Evolutionary conservation across 2,888 invertebrate genomes (phyloP).

Genomic region (Gymnoscelis rufifasciata): DNA sequence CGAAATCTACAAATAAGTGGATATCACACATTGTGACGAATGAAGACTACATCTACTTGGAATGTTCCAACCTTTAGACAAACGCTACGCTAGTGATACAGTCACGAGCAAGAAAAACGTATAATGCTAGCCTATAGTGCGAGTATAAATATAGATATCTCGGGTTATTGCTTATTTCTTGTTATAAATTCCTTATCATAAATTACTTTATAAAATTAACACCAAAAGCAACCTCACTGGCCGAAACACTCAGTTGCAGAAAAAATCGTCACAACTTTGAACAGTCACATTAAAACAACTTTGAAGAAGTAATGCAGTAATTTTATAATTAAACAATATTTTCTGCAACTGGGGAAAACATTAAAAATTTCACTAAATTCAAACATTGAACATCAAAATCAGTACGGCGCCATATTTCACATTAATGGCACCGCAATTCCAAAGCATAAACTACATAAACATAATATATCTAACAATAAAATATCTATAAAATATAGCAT

Average conservation of each 20-base stretch:
- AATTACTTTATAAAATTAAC: slow-evolving; percentile 3
- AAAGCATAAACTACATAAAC: slow-evolving; percentile 14
- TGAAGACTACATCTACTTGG: slow-evolving; percentile 31
- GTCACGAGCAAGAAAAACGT: slow-evolving; percentile 20
- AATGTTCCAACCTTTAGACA: slow-evolving; percentile 29
- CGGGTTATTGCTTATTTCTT: slow-evolving; percentile 14
- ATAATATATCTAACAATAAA: slow-evolving; percentile 13
- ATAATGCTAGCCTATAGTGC: slow-evolving; percentile 3
- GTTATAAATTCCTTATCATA: neutral
- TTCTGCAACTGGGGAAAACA: neutral
- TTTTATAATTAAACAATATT: no score
- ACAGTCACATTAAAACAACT: no score
- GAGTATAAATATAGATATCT: slow-evolving; percentile 13
- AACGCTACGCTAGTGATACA: slow-evolving; percentile 9
- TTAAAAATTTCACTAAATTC: slow-evolving; percentile 5
- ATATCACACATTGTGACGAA: slow-evolving; percentile 47
- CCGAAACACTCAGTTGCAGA: neutral
- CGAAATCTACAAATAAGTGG: slow-evolving; percentile 60
- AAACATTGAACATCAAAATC: slow-evolving; percentile 11
- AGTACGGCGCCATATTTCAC: slow-evolving; percentile 3
- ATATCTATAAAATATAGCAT: slow-evolving; percentile 2
- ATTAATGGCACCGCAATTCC: slow-evolving; percentile 20
- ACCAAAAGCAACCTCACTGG: slow-evolving; percentile 4
- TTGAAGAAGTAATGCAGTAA: no score
- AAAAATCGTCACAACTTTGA: no score